Percentiles rank a stretch among this genome's conserved stretches.
phyloP scores from a whole-genome alignment of 2,797 vertebrate genomes.

The Girardinus metallicus region DNA sequence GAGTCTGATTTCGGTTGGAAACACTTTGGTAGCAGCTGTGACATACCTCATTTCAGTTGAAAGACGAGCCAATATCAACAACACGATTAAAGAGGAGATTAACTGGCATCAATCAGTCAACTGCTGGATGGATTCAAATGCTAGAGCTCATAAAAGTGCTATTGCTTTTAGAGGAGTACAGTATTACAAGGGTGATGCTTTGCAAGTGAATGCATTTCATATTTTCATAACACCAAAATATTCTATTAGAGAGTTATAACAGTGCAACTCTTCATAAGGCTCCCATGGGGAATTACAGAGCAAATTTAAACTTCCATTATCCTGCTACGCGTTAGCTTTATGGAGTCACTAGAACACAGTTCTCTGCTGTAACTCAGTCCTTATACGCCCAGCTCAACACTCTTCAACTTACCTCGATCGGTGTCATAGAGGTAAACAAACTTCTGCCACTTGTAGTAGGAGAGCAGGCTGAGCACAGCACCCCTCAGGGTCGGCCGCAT shows the following conservation, averaged over 20 bases:
- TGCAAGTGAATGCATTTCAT: slow-evolving; percentile 47
- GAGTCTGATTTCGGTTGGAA: slow-evolving; percentile 50
- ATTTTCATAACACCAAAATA: slow-evolving; percentile 54
- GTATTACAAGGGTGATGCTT: slow-evolving; percentile 62
- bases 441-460: slow-evolving; percentile 97
- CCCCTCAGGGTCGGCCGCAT: slow-evolving; percentile 96
- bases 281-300: slow-evolving; percentile 42
- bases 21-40: slow-evolving; percentile 61
- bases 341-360: slow-evolving; percentile 27
- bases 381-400: slow-evolving; percentile 5
- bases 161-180: slow-evolving; percentile 48
- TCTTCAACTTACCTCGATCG: slow-evolving; percentile 90
- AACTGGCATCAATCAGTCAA: slow-evolving; percentile 61
- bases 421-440: slow-evolving; percentile 99
- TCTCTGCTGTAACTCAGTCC: slow-evolving; percentile 39
- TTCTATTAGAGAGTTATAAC: slow-evolving; percentile 52
- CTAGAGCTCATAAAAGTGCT: slow-evolving; percentile 54
- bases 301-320: slow-evolving; percentile 44
- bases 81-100: slow-evolving; percentile 73
- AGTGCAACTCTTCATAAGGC: slow-evolving; percentile 42
- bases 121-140: slow-evolving; percentile 49
- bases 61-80: slow-evolving; percentile 71
- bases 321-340: slow-evolving; percentile 33
- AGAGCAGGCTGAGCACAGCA: slow-evolving; percentile 93
- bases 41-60: slow-evolving; percentile 73